Conservation (phyloP, 2,888 invertebrate species). For the Phengaris arion region DNA sequence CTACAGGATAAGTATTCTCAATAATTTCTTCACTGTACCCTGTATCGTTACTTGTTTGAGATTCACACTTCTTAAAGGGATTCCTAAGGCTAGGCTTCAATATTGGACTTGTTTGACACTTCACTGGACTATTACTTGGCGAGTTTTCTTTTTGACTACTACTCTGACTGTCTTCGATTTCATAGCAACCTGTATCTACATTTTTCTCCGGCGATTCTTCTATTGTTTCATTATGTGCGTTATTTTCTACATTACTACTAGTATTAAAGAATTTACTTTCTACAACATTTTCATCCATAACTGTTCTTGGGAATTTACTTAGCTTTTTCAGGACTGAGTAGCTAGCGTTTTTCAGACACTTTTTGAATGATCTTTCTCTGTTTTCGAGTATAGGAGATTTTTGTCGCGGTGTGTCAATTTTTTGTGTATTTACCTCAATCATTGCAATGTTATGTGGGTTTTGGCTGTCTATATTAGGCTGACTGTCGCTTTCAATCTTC, state of each 20-base stretch:
- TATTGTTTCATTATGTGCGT: conserved; percentile 38
- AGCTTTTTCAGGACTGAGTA: conserved; percentile 64
- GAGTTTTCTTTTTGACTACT: conserved; percentile 64
- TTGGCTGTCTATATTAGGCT: conserved; percentile 42
- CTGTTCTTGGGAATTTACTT: conserved; percentile 75
- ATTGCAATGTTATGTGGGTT: conserved; percentile 45
- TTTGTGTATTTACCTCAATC: conserved; percentile 43
- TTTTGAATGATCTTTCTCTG: conserved; percentile 62
- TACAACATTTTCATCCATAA: conserved; percentile 67
- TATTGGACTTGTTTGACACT: conserved; percentile 53
- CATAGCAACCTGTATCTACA: conserved; percentile 44
- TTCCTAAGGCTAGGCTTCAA: conserved; percentile 54
- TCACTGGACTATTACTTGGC: conserved; percentile 48
- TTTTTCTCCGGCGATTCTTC: conserved; percentile 52
- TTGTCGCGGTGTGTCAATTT: conserved; percentile 43
- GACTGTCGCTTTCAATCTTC: conserved; percentile 47
- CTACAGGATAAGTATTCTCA: conserved; percentile 65
- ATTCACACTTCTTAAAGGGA: conserved; percentile 46
- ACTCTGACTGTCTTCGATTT: conserved; percentile 44
- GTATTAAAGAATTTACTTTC: conserved; percentile 80
- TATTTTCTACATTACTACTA: conserved; percentile 26
- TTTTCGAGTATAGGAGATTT: conserved; percentile 72
- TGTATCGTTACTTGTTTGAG: conserved; percentile 39
- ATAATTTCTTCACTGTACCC: conserved; percentile 57
- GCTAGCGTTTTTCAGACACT: conserved; percentile 53